Base-by-base conservation (phyloP, 2,113 vertebrate genomes). In the Neodon shergylaensis region DNA sequence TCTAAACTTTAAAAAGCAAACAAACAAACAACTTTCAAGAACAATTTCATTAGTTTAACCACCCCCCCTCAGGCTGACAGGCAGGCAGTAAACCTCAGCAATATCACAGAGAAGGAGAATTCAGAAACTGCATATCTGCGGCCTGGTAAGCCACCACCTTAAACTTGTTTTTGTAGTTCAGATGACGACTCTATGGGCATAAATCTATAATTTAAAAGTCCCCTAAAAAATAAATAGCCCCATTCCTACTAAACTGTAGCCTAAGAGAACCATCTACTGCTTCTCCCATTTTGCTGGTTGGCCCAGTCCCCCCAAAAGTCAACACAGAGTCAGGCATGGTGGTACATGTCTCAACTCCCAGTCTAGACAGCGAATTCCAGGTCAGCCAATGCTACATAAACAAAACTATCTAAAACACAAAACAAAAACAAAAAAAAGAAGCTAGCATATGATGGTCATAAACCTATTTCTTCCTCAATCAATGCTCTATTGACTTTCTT, bases 161-260 rank as follows among this genome's bases (percentile, higher is more conserved):
- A 58, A 82, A 39, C 3, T 47, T 49, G 49, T 28, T 90, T 95
- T 68, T 87, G 13, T 72, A 95, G 73, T 70, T 93, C 78, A 91
- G 88, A 89, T 63, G 36, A 61, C 39, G n/a, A 82, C 22, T 39
- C 54, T 63, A 9, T 58, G 78, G 19, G n/a, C 19, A 58, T 81
- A 58, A 81, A 81, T 26, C 5, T 58, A n/a, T n/a, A 81, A 81
- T 81, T 81, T 81, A 13, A 81, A n/a, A 54, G 47, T 58, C 52
- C 58, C 52, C 52, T 81, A 36, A 81, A n/a, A 79, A 81, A 81
- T 33, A 24, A 58, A 58, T 52, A 81, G 78, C 78, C 54, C 33
- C 78, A 22, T 39, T 54, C 77, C 52, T 52, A 54, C 8, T 58
- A 65, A 84, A 84, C 9, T 65, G 14, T 44, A 84, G 58, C 39